Percentiles rank a stretch among this genome's conserved stretches.
Evolutionary conservation across 2,797 vertebrate species (phyloP).

Genomic region (Sebastes ruberrimus): DNA sequence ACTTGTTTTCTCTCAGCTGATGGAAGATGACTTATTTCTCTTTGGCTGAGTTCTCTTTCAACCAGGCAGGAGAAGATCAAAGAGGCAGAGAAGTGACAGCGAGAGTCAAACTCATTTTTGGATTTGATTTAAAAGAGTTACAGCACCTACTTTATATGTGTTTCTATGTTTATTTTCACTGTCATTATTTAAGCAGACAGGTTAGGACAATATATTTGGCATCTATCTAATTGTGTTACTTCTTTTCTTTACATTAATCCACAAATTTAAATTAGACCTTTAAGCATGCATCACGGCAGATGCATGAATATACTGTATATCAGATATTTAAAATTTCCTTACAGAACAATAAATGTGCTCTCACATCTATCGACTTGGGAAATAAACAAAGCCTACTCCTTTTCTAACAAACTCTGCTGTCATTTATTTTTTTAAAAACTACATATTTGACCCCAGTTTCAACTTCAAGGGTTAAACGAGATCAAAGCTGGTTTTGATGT

Average conservation of each 20-base stretch:
- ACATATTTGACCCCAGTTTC: constrained; percentile 7
- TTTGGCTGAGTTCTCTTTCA: constrained; percentile 44
- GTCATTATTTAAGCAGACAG: constrained; percentile 5
- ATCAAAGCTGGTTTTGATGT: constrained; percentile 53
- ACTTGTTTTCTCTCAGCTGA: constrained; percentile 55
- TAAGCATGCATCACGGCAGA: too few relatives aligned
- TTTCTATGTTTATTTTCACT: neutral
- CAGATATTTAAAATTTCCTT: neutral
- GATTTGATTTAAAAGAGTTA: constrained; percentile 5
- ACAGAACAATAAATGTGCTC: neutral
- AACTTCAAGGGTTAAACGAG: constrained; percentile 28
- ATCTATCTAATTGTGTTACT: neutral
- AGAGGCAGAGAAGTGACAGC: constrained; percentile 11
- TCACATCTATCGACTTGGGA: neutral
- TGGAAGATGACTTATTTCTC: constrained; percentile 54
- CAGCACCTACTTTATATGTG: neutral
- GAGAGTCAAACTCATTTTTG: constrained; percentile 22
- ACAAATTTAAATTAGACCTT: neutral
- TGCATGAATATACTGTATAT: neutral
- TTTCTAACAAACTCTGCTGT: neutral
- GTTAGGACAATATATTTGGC: neutral
- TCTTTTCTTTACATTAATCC: neutral
- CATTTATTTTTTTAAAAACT: neutral
- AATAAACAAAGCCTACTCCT: neutral
- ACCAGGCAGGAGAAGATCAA: constrained; percentile 30